These are phyloP conservation scores for Cheiracanthium punctorium DNA, from an alignment of 2,888 invertebrate genomes.

Conservation along the genomic window DNA sequence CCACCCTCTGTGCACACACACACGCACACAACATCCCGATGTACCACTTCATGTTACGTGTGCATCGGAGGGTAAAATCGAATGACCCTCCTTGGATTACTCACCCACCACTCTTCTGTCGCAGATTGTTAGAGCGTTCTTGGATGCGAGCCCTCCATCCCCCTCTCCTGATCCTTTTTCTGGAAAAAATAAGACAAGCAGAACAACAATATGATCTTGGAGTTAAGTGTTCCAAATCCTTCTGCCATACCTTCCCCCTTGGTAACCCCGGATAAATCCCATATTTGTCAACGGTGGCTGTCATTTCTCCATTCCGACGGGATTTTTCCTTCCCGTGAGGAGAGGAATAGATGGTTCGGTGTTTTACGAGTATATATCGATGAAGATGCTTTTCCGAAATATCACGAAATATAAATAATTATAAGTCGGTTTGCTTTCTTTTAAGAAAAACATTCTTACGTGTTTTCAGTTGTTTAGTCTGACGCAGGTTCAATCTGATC, in stretches of 20 bases:
- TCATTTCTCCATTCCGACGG: constrained; percentile 17
- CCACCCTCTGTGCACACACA: neutral
- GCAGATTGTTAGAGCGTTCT: neutral
- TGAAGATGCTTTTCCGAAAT: no score
- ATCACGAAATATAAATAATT: no score
- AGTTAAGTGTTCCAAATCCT: constrained; percentile 39
- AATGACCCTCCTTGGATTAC: constrained; percentile 14
- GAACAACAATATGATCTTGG: constrained; percentile 31
- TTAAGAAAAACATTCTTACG: no score
- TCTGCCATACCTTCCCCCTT: constrained; percentile 2
- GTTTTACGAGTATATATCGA: neutral
- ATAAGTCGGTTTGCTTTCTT: no score
- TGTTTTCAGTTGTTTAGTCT: no score
- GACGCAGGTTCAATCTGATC: no score
- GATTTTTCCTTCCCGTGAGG: neutral
- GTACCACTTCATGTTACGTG: no score
- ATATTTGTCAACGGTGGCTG: constrained; percentile 46
- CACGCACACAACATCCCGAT: neutral
- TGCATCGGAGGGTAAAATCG: neutral
- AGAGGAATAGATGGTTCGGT: neutral
- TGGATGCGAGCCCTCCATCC: neutral
- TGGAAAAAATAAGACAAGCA: constrained; percentile 10
- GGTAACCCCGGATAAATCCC: constrained; percentile 45
- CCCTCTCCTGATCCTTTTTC: no score
- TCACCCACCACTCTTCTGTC: neutral